These are phyloP conservation scores for Diadema setosum DNA, from an alignment of 35 echinoderm and acorn worm genomes.

Conservation along the genomic window DNA sequence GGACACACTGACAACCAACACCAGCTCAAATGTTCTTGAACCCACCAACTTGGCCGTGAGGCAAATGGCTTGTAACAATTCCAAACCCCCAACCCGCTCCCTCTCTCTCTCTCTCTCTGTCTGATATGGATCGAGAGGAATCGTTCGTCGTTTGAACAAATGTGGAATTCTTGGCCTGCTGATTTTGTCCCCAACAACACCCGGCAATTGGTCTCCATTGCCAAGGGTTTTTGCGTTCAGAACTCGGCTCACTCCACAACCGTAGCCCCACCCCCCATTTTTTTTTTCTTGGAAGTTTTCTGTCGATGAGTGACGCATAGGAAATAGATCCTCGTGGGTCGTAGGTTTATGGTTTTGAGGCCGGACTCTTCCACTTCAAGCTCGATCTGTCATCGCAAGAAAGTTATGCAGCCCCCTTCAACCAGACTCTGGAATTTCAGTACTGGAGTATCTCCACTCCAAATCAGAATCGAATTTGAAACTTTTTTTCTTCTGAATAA, in stretches of 20 bases:
- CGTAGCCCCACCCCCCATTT: neutral
- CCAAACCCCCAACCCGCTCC: neutral
- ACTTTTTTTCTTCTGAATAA: neutral
- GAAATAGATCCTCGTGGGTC: slow-evolving; percentile 55
- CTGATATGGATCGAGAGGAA: neutral
- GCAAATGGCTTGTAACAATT: slow-evolving; percentile 23
- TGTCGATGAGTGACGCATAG: slow-evolving; percentile 40
- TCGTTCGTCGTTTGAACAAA: neutral
- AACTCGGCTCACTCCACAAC: neutral
- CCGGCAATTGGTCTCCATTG: slow-evolving; percentile 11
- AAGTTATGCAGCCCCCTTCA: slow-evolving; percentile 1
- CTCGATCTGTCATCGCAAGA: neutral
- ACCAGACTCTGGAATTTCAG: slow-evolving; percentile 1
- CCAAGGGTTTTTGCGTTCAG: slow-evolving; percentile 10
- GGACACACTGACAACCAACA: neutral
- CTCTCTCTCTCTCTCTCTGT: neutral
- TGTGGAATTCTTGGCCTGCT: neutral
- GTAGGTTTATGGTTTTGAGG: slow-evolving; percentile 18
- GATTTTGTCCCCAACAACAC: neutral
- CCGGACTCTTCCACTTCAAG: neutral
- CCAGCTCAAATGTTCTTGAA: neutral
- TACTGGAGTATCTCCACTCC: slow-evolving; percentile 2
- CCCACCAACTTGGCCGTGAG: slow-evolving; percentile 23
- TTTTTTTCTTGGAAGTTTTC: neutral
- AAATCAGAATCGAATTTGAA: slow-evolving; percentile 57